These are phyloP conservation scores for Bactericera cockerelli DNA, from an alignment of 1,140 invertebrate genomes.

Conservation along the genomic window DNA sequence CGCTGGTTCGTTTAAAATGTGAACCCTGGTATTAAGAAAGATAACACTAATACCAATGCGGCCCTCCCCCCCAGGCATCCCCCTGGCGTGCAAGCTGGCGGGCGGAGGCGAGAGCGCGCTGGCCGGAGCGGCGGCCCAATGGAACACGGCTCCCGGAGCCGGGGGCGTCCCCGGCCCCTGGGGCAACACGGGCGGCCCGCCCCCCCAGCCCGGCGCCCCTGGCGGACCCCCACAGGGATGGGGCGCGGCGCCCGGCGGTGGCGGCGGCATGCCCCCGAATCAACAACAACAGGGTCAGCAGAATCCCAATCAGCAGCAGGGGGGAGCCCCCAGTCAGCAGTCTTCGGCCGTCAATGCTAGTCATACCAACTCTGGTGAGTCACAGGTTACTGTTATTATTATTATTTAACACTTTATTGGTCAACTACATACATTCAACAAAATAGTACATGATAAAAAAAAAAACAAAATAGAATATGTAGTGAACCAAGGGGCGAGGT, in stretches of 20 bases:
- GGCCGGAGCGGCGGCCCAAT: slow-evolving; percentile 30
- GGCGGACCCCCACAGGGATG: slow-evolving; percentile 11
- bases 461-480: too few species aligned
- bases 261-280: background rate
- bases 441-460: too few species aligned
- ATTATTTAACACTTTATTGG: too few species aligned
- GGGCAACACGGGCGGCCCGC: slow-evolving; percentile 7
- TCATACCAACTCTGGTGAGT: background rate
- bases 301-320: slow-evolving; percentile 14
- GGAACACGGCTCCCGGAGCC: slow-evolving; percentile 16
- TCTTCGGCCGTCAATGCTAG: background rate
- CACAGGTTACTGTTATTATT: background rate
- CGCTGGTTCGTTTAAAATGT: too few species aligned
- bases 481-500: too few species aligned
- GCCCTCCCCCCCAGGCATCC: slow-evolving; percentile 38
- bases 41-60: too few species aligned
- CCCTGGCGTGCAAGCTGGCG: slow-evolving; percentile 39
- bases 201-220: slow-evolving; percentile 10
- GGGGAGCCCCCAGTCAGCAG: background rate
- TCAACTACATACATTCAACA: too few species aligned
- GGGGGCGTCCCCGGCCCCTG: background rate
- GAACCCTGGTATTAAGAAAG: too few species aligned
- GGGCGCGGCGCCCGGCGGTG: slow-evolving; percentile 17
- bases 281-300: slow-evolving; percentile 18
- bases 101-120: slow-evolving; percentile 64